These are phyloP conservation scores for Nemotelus nigrinus DNA, from an alignment of 2,888 invertebrate species.

Conservation along the genomic window DNA sequence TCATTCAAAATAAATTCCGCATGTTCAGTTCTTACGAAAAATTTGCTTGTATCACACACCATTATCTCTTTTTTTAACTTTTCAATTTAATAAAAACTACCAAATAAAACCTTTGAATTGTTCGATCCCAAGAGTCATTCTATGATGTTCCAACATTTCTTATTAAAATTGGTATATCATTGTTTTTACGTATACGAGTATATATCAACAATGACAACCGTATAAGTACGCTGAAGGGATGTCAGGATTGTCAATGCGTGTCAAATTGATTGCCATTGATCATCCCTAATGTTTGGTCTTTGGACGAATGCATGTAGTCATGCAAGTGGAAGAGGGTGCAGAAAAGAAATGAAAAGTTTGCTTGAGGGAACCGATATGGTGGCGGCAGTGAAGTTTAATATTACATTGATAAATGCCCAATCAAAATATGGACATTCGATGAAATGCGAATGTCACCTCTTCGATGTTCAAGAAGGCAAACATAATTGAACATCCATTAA, in stretches of 20 bases:
- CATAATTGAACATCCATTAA: constrained; percentile 52
- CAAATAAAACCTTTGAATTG: no score
- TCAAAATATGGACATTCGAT: constrained; percentile 29
- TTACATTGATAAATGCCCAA: constrained; percentile 36
- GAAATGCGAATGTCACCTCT: constrained; percentile 27
- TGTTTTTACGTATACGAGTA: no score
- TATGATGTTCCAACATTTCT: no score
- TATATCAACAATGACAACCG: no score
- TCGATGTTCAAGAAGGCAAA: constrained; percentile 44
- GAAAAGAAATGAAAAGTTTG: not conserved
- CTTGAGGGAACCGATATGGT: constrained; percentile 23
- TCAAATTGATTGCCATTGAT: constrained; percentile 49
- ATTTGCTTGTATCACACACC: no score
- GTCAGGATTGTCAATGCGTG: constrained; percentile 49
- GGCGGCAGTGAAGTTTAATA: constrained; percentile 5
- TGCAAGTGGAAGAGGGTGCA: not conserved
- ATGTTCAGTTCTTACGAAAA: no score
- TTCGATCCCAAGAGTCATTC: no score
- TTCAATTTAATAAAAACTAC: no score
- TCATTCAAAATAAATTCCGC: no score
- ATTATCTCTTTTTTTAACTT: no score
- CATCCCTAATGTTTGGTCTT: constrained; percentile 9
- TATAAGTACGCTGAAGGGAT: constrained; percentile 12
- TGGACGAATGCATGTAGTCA: no score
- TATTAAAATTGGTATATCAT: no score